phyloP scores from a whole-genome alignment of 2,888 invertebrate species.

The Xestia xanthographa region DNA sequence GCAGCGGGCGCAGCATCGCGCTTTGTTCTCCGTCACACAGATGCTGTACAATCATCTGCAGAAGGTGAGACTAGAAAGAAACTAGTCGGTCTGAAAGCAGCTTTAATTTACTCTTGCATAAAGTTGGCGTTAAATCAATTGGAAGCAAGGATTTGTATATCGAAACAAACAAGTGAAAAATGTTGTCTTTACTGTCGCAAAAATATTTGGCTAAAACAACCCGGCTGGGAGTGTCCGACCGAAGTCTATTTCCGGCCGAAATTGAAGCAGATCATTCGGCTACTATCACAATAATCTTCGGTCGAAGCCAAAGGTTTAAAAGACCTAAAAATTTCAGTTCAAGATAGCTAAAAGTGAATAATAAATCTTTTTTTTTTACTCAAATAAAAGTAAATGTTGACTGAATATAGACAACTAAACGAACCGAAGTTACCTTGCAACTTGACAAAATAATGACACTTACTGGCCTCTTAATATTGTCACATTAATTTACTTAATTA shows the following conservation, averaged over 20 bases:
- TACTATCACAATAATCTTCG: not conserved
- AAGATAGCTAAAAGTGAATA: not conserved
- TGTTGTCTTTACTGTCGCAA: too few relatives aligned
- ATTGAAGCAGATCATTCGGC: not conserved
- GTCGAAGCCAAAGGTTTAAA: not conserved
- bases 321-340: not conserved
- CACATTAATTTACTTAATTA: not conserved
- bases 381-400: not conserved
- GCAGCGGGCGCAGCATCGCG: constrained; percentile 87
- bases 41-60: constrained; percentile 94
- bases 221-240: not conserved
- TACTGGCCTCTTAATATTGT: not conserved
- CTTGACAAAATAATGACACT: not conserved
- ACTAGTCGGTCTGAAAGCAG: not conserved
- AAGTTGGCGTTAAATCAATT: not conserved
- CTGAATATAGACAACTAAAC: not conserved
- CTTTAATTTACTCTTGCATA: not conserved
- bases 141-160: not conserved
- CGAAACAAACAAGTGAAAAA: not conserved
- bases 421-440: not conserved
- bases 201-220: not conserved
- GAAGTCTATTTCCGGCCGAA: not conserved
- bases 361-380: not conserved
- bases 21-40: constrained; percentile 92
- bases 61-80: constrained; percentile 85